Evolutionary conservation across 1,140 invertebrate species (phyloP).

Genomic region (Drosophila pruinosa): DNA sequence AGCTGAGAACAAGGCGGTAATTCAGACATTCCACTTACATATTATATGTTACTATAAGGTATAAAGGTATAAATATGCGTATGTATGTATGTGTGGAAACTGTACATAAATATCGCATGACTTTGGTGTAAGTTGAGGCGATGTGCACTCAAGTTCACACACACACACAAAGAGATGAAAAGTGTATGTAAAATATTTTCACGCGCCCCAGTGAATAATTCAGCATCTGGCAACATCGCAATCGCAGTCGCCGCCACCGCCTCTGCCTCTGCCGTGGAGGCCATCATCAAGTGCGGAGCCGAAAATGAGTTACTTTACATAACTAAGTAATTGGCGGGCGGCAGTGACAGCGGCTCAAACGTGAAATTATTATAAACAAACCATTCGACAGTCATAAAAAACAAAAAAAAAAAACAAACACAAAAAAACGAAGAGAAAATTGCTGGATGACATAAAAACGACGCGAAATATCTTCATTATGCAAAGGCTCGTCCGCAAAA

Average conservation of each 20-base stretch:
- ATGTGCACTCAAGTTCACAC: conserved; percentile 20
- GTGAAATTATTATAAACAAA: conserved; percentile 54
- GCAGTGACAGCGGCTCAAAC: conserved; percentile 39
- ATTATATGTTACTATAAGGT: too few relatives aligned
- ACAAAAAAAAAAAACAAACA: not conserved
- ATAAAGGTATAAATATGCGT: conserved; percentile 2
- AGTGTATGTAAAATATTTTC: conserved; percentile 46
- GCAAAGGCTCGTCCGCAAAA: conserved; percentile 25
- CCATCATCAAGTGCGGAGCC: conserved; percentile 37
- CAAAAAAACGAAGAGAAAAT: not conserved
- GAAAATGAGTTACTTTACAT: conserved; percentile 53
- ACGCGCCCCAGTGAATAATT: conserved; percentile 40
- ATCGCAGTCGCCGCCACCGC: not conserved
- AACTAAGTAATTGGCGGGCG: conserved; percentile 49
- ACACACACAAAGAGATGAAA: conserved; percentile 21
- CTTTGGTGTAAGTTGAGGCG: conserved; percentile 14
- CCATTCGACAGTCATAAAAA: conserved; percentile 41
- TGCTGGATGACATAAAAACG: conserved; percentile 31
- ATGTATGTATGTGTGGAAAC: conserved; percentile 8
- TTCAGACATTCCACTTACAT: not conserved
- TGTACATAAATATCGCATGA: conserved; percentile 40
- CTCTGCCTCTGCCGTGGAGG: not conserved
- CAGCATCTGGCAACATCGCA: not conserved
- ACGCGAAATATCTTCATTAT: conserved; percentile 44
- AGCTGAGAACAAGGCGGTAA: not conserved